phyloP scores from a whole-genome alignment of 1,140 invertebrate genomes.

The Bradysia coprophila region DNA sequence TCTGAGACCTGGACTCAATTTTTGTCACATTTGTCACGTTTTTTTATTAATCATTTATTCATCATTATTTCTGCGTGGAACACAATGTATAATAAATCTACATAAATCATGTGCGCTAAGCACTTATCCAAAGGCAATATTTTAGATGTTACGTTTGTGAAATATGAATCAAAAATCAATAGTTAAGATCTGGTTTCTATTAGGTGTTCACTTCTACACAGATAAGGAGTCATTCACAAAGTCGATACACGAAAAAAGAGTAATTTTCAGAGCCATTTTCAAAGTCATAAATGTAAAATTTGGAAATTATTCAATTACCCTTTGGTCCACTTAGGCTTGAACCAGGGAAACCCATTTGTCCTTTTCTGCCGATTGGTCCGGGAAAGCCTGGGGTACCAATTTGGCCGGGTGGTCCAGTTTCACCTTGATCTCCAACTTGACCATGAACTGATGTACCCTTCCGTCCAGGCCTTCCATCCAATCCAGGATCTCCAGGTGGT shows the following conservation, averaged over 20 bases:
- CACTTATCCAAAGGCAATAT: too few relatives aligned
- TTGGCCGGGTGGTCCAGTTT: conserved; percentile 34
- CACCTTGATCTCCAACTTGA: conserved; percentile 36
- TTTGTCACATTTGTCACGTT: too few relatives aligned
- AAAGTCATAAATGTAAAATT: conserved; percentile 3
- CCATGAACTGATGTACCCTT: conserved; percentile 25
- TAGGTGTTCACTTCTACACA: too few relatives aligned
- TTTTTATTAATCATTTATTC: too few relatives aligned
- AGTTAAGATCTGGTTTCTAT: too few relatives aligned
- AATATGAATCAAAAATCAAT: too few relatives aligned
- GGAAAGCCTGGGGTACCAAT: conserved; percentile 35
- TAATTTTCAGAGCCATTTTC: conserved; percentile 6
- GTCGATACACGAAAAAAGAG: neutral
- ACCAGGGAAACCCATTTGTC: conserved; percentile 49
- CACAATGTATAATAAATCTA: too few relatives aligned
- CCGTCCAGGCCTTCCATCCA: conserved; percentile 12
- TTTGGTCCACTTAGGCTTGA: conserved; percentile 15
- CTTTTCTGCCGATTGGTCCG: conserved; percentile 33
- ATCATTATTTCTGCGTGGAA: too few relatives aligned
- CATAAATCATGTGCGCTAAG: too few relatives aligned
- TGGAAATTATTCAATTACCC: conserved; percentile 1
- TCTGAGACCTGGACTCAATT: too few relatives aligned
- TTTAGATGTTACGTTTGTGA: too few relatives aligned
- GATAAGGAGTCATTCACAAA: neutral
- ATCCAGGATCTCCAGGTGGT: conserved; percentile 16